These are phyloP conservation scores for Oikopleura vanhoeffeni DNA, from an alignment of 23 tunicate genomes.

Conservation along the genomic window DNA sequence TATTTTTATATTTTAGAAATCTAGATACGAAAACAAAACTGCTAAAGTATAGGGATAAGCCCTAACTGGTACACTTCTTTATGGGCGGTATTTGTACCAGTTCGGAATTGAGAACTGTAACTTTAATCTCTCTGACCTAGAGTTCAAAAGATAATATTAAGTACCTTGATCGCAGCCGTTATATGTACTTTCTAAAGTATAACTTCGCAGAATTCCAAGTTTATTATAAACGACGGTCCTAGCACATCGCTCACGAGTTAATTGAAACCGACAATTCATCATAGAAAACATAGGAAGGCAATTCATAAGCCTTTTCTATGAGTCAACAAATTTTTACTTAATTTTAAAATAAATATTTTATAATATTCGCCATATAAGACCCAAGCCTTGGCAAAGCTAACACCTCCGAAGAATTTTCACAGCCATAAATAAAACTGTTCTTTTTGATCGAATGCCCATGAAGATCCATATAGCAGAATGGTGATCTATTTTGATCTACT, in stretches of 20 bases:
- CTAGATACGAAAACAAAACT: too few relatives aligned
- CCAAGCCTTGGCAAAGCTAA: background rate
- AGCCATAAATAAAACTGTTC: constrained; percentile 80
- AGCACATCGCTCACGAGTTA: constrained; percentile 46
- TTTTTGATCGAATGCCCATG: constrained; percentile 90
- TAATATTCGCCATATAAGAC: background rate
- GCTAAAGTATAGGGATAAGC: too few relatives aligned
- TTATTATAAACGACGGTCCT: constrained; percentile 81
- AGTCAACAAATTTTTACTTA: constrained; percentile 25
- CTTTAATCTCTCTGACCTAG: background rate
- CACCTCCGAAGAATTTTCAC: constrained; percentile 23
- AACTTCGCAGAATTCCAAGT: constrained; percentile 48
- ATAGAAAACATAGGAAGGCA: constrained; percentile 42
- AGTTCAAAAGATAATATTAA: constrained; percentile 18
- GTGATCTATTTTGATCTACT: constrained; percentile 68
- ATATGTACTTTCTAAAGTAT: constrained; percentile 91
- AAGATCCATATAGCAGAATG: constrained; percentile 69
- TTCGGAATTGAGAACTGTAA: too few relatives aligned
- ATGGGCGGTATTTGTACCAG: too few relatives aligned
- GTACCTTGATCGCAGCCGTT: constrained; percentile 88
- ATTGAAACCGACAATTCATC: constrained; percentile 52
- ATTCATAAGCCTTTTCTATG: constrained; percentile 38
- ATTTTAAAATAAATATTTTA: too few relatives aligned
- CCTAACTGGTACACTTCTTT: too few relatives aligned
- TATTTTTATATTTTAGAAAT: too few relatives aligned